Evolutionary conservation across 2,797 vertebrate species (phyloP).

Genomic region (Mastacembelus armatus): DNA sequence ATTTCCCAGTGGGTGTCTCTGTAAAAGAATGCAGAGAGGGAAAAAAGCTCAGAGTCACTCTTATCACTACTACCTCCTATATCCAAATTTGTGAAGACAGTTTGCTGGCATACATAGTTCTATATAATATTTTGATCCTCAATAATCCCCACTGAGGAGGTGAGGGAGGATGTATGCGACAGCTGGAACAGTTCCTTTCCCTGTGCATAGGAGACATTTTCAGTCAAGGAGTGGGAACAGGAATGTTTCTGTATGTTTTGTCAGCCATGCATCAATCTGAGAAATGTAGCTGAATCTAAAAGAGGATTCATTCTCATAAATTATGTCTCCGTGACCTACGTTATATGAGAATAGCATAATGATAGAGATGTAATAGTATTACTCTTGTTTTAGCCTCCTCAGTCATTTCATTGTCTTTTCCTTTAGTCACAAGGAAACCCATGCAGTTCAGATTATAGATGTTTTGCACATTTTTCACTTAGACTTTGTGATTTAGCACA

Average conservation of each 20-base stretch:
- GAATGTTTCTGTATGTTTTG: constrained; percentile 56
- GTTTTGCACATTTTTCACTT: not conserved
- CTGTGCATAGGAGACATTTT: constrained; percentile 11
- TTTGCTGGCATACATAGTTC: constrained; percentile 68
- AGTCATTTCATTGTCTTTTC: not conserved
- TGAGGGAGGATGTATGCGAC: constrained; percentile 66
- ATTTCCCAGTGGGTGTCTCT: constrained; percentile 42
- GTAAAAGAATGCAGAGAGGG: constrained; percentile 56
- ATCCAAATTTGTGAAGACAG: constrained; percentile 65
- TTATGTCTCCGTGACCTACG: constrained; percentile 20
- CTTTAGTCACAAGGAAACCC: not conserved
- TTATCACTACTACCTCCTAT: constrained; percentile 72
- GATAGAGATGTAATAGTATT: not conserved
- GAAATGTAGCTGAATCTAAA: constrained; percentile 50
- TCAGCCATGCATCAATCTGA: constrained; percentile 51
- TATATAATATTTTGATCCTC: constrained; percentile 69
- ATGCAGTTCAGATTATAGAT: not conserved
- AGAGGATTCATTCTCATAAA: constrained; percentile 39
- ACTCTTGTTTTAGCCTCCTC: constrained; percentile 11
- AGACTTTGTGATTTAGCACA: not conserved
- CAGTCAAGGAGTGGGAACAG: constrained; percentile 29
- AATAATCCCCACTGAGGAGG: constrained; percentile 65
- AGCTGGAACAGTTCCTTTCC: constrained; percentile 37
- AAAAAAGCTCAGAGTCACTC: constrained; percentile 32
- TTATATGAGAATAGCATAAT: constrained; percentile 15